Evolutionary conservation across 2,113 vertebrate species (phyloP), one percentile per base, ranked within the genome.

Genomic region (Eurypyga helias): DNA sequence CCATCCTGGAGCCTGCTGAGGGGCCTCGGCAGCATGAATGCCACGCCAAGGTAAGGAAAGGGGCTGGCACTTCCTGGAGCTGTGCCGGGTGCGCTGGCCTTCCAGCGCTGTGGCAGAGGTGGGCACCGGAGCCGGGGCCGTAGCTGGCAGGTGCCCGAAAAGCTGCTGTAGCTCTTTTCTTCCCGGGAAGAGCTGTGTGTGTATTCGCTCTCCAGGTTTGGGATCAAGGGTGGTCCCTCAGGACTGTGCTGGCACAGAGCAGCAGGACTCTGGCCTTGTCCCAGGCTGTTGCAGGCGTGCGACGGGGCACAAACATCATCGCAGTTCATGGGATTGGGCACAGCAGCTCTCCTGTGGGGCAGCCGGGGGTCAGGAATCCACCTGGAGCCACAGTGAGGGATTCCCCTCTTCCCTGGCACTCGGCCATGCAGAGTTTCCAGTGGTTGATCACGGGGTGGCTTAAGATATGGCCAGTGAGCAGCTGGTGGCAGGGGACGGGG

Each of bases 1-100:
- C 70, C 2, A 1, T 45, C 70, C 65, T 2, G 0, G 55, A 70
- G 24, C 0, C 29, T 0, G 2, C 57, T 7, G 23, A 67, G 67
- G 51, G 84, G 43, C 83, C 60, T 57, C 0, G 0, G 51, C 75
- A 79, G 88, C 24, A 24, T 29, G 38, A 60, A 15, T 0, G 1
- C 36, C 1, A 2, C 2, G 7, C 61, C n/a, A 12, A 79, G 92
- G 89, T 87, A 43, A 75, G 88, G 46, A 17, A 3, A 20, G 45
- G 24, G 52, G 33, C 31, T 28, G 13, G 20, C 0, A 6, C 13
- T 45, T 48, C 66, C 23, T 34, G 1, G 48, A 21, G 87, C 16
- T 2, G 46, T 57, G 87, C 51, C 2, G 3, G 48, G 38, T 3
- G 1, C 69, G 52, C 9, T 21, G 36, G 28, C 34, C 36, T 18